Percentiles rank a stretch among this genome's conserved stretches.
These are phyloP conservation scores for Galleria mellonella DNA, from an alignment of 1,140 invertebrate species.

Conservation along the genomic window DNA sequence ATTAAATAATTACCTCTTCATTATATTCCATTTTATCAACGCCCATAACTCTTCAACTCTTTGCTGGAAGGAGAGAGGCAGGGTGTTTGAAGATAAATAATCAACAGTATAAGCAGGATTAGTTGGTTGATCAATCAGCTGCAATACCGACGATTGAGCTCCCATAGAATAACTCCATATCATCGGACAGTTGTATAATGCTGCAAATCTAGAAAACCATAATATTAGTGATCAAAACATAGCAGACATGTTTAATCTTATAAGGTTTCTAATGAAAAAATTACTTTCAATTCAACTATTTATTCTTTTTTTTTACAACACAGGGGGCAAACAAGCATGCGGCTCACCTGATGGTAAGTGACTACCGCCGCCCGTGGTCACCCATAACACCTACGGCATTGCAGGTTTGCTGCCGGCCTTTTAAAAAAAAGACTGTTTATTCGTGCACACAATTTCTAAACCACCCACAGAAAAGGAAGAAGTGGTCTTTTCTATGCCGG, in stretches of 20 bases:
- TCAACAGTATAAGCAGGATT: slow-evolving; percentile 10
- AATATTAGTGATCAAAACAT: neutral
- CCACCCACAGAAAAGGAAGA: no score
- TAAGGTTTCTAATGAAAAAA: neutral
- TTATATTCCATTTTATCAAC: neutral
- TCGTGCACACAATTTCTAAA: no score
- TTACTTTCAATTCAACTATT: neutral
- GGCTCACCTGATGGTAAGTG: no score
- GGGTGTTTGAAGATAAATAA: neutral
- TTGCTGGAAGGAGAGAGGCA: slow-evolving; percentile 5
- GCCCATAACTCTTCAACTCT: slow-evolving; percentile 11
- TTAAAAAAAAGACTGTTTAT: no score
- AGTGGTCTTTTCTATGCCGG: no score
- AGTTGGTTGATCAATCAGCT: slow-evolving; percentile 6
- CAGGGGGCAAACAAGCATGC: no score
- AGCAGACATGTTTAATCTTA: neutral
- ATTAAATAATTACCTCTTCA: neutral
- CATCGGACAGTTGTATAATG: slow-evolving; percentile 10
- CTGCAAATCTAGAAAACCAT: slow-evolving; percentile 7
- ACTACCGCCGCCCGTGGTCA: no score
- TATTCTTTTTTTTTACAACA: no score
- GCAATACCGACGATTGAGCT: slow-evolving; percentile 3
- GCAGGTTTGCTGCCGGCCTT: no score
- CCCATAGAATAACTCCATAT: slow-evolving; percentile 15
- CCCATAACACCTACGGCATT: no score